A percentile compares a stretch with the other conserved stretches of the same genome.
These are phyloP conservation scores for Steatocranus sp. DNA, from an alignment of 2,797 vertebrate species.

Conservation along the genomic window DNA sequence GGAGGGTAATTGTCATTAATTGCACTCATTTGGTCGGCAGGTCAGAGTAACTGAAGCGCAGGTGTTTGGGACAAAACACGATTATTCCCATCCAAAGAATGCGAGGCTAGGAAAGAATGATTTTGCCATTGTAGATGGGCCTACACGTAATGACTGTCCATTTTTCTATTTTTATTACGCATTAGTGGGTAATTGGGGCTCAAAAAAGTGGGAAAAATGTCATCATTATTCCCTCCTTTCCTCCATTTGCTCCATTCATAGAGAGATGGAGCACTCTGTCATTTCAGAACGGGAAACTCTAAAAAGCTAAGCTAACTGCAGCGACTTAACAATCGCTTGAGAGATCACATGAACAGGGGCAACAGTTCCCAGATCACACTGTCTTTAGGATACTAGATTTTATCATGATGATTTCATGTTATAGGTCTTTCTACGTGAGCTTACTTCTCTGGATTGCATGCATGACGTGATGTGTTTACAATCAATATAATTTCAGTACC, in stretches of 20 bases:
- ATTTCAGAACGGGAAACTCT: slow-evolving; percentile 27
- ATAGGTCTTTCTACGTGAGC: not conserved
- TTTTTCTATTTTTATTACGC: slow-evolving; percentile 75
- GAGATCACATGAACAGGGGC: not conserved
- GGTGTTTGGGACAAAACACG: slow-evolving; percentile 80
- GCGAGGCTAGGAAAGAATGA: slow-evolving; percentile 64
- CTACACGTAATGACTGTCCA: slow-evolving; percentile 63
- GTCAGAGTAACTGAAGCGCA: slow-evolving; percentile 80
- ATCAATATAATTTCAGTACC: not conserved
- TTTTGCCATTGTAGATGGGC: slow-evolving; percentile 64
- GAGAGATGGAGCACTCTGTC: slow-evolving; percentile 43
- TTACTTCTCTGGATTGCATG: not conserved
- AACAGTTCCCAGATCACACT: not conserved
- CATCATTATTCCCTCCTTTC: slow-evolving; percentile 60
- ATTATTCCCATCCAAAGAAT: slow-evolving; percentile 72
- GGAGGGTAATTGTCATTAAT: slow-evolving; percentile 87
- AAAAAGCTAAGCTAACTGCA: slow-evolving; percentile 23
- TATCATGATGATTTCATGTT: not conserved
- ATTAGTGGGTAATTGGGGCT: slow-evolving; percentile 74
- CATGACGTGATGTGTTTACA: not conserved
- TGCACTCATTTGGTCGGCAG: slow-evolving; percentile 80
- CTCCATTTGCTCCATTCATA: slow-evolving; percentile 51
- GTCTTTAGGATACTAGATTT: not conserved
- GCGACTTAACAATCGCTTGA: slow-evolving; percentile 26
- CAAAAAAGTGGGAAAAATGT: slow-evolving; percentile 55